A percentile compares a stretch with the other conserved stretches of the same genome.
phyloP scores from a whole-genome alignment of 53 echinoderm and acorn worm genomes.

The Henricia sp. region DNA sequence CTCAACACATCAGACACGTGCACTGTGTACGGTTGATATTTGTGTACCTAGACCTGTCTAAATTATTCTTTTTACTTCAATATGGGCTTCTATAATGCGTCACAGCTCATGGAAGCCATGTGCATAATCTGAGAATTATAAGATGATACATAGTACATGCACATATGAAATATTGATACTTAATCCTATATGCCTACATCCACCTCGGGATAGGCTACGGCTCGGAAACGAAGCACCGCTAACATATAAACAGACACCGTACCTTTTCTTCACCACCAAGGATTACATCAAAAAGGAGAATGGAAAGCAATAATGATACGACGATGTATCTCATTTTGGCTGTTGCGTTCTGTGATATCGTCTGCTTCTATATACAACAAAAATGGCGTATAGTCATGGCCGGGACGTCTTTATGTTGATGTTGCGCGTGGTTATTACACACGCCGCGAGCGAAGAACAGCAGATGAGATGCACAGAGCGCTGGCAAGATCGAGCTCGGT shows the following conservation, averaged over 20 bases:
- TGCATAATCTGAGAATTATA: no score
- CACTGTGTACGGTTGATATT: no score
- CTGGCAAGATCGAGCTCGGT: constrained; percentile 1
- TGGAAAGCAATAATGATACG: constrained; percentile 1
- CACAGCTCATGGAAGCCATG: no score
- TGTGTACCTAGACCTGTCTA: no score
- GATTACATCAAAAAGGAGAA: constrained; percentile 33
- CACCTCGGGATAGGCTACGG: background rate
- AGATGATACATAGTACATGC: no score
- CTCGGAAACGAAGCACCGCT: no score
- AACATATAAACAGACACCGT: background rate
- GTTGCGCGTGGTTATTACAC: background rate
- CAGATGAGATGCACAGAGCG: constrained; percentile 16
- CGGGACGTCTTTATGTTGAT: background rate
- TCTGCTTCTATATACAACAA: background rate
- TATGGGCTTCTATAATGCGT: no score
- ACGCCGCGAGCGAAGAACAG: background rate
- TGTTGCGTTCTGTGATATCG: no score
- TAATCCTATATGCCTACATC: background rate
- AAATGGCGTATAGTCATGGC: constrained; percentile 46
- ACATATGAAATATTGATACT: background rate
- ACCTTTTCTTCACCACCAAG: constrained; percentile 22
- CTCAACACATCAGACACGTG: no score
- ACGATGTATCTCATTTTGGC: constrained; percentile 39
- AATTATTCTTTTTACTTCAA: no score